These are phyloP conservation scores for Diplodus puntazzo DNA, from an alignment of 2,797 vertebrate species.

Conservation along the genomic window DNA sequence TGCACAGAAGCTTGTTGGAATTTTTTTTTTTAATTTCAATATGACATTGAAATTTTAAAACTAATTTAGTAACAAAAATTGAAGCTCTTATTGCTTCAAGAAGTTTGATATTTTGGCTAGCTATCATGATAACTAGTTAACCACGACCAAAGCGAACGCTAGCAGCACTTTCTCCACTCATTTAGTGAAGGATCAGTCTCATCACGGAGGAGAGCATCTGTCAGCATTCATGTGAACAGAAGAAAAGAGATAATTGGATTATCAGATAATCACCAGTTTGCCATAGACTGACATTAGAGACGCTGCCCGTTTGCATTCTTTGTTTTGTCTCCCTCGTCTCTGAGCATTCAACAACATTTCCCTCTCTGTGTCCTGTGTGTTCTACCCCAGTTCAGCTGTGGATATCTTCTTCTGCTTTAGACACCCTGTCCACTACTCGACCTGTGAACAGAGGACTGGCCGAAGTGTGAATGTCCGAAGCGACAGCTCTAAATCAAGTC, in stretches of 20 bases:
- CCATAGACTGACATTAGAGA: conserved; percentile 30
- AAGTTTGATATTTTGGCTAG: neutral
- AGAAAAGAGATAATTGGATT: conserved; percentile 55
- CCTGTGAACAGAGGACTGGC: conserved; percentile 28
- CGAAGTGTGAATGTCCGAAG: conserved; percentile 45
- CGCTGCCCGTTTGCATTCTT: conserved; percentile 53
- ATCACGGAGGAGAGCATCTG: conserved; percentile 24
- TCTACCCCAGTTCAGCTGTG: conserved; percentile 17
- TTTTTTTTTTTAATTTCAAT: neutral
- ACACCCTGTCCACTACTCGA: conserved; percentile 31
- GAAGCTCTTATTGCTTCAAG: too few relatives aligned
- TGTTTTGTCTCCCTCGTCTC: conserved; percentile 47
- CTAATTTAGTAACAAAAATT: too few relatives aligned
- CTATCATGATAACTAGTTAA: neutral
- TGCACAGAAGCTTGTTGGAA: neutral
- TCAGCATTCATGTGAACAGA: conserved; percentile 37
- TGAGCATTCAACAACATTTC: conserved; percentile 30
- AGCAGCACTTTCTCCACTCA: conserved; percentile 1
- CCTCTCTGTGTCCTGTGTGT: conserved; percentile 3
- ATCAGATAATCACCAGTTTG: conserved; percentile 57
- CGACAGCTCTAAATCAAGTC: conserved; percentile 12
- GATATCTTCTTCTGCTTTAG: conserved; percentile 19
- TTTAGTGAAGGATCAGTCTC: neutral
- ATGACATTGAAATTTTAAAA: neutral
- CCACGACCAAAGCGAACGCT: neutral